Percentiles rank a stretch among this genome's conserved stretches.
phyloP scores from a whole-genome alignment of 2,797 vertebrate species.

The Danio jaintianensis region DNA sequence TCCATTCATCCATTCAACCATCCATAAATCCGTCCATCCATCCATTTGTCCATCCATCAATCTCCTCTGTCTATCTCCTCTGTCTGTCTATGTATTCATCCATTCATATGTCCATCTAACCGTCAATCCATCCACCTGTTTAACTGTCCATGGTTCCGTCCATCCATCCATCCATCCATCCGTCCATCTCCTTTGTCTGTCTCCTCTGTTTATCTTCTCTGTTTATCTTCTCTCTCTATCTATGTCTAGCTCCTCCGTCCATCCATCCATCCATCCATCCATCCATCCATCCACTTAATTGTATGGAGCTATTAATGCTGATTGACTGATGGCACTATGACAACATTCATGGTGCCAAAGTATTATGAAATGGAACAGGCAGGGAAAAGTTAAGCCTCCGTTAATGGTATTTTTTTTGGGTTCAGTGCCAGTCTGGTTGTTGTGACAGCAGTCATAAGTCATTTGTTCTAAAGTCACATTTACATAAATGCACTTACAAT shows the following conservation, averaged over 20 bases:
- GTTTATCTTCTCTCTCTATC: no score
- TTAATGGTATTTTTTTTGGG: background rate
- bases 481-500: background rate
- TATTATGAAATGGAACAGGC: background rate
- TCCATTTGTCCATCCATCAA: constrained; percentile 54
- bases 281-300: background rate
- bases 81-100: no score
- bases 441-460: background rate
- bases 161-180: constrained; percentile 2
- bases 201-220: no score
- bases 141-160: no score
- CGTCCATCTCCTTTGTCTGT: no score
- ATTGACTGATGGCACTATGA: background rate
- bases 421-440: constrained; percentile 1
- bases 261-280: background rate
- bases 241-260: no score
- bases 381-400: background rate
- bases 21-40: background rate
- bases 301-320: background rate
- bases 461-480: background rate
- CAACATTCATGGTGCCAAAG: background rate
- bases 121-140: no score
- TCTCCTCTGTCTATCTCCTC: background rate
- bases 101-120: no score
- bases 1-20: background rate